Conservation (phyloP, 2,888 invertebrate species). For the Tipula confusa region DNA sequence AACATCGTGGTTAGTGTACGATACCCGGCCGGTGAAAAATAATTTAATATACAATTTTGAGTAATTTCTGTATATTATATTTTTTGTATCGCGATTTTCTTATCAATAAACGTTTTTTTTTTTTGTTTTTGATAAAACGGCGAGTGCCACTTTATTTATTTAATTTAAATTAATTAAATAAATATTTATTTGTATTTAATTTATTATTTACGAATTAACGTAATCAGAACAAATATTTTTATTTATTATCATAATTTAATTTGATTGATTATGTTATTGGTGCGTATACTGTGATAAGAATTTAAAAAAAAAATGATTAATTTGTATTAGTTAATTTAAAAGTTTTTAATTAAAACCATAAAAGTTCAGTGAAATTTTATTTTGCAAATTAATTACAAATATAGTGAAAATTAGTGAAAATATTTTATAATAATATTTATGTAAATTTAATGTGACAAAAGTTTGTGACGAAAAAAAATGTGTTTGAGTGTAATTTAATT, state of each 20-base stretch:
- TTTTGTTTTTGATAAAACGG: background rate
- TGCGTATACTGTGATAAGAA: background rate
- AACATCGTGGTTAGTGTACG: background rate
- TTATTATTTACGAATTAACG: background rate
- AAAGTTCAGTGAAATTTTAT: background rate
- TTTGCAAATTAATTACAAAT: too few relatives aligned
- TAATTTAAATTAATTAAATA: background rate
- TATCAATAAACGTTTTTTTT: background rate
- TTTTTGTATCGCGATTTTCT: background rate
- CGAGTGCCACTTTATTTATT: background rate
- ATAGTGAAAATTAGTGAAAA: background rate
- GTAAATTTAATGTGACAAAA: background rate
- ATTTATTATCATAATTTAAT: background rate
- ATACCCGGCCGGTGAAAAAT: background rate
- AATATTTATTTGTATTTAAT: too few relatives aligned
- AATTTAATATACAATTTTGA: background rate
- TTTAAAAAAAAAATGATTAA: background rate
- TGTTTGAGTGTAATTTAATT: background rate
- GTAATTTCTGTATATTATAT: too few relatives aligned
- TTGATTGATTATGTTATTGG: background rate
- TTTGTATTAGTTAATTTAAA: background rate
- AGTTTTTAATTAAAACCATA: too few relatives aligned
- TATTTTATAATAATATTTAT: background rate
- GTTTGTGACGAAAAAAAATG: background rate
- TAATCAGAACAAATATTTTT: background rate